Percentiles rank a stretch among this genome's conserved stretches.
These are phyloP conservation scores for Myioborus melanocephalus DNA, from an alignment of 2,797 vertebrate genomes.

Conservation along the genomic window DNA sequence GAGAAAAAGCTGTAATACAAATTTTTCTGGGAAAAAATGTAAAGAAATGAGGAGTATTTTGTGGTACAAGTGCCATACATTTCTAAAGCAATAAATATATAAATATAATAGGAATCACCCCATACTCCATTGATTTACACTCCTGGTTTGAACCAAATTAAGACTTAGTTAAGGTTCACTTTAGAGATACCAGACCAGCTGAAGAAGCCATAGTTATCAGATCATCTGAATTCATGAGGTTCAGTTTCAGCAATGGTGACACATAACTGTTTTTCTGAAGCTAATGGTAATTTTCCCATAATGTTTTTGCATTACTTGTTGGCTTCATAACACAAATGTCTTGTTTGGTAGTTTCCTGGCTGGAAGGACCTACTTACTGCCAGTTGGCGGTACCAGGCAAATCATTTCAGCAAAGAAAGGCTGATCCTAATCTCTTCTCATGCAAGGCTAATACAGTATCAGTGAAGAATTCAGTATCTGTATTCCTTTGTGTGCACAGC, in stretches of 20 bases:
- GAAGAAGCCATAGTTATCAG: background rate
- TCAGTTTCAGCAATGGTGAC: background rate
- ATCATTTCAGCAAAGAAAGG: slow-evolving; percentile 47
- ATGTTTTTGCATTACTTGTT: background rate
- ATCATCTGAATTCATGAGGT: background rate
- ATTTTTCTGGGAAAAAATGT: background rate
- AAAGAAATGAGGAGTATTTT: background rate
- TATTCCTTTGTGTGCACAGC: background rate
- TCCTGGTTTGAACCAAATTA: background rate
- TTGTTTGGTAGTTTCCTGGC: slow-evolving; percentile 15
- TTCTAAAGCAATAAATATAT: background rate
- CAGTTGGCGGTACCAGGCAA: slow-evolving; percentile 55
- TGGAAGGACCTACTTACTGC: background rate
- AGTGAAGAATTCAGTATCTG: slow-evolving; percentile 52
- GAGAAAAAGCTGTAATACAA: background rate
- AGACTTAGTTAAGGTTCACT: background rate
- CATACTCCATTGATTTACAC: background rate
- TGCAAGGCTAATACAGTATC: slow-evolving; percentile 50
- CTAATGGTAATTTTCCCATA: background rate
- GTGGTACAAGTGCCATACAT: background rate
- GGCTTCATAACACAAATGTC: background rate
- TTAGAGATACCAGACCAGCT: background rate
- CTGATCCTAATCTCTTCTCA: slow-evolving; percentile 64
- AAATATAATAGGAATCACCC: background rate
- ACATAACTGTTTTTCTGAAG: background rate